Conservation (phyloP, 2,797 vertebrate species). For the Chloroceryle amazona region DNA sequence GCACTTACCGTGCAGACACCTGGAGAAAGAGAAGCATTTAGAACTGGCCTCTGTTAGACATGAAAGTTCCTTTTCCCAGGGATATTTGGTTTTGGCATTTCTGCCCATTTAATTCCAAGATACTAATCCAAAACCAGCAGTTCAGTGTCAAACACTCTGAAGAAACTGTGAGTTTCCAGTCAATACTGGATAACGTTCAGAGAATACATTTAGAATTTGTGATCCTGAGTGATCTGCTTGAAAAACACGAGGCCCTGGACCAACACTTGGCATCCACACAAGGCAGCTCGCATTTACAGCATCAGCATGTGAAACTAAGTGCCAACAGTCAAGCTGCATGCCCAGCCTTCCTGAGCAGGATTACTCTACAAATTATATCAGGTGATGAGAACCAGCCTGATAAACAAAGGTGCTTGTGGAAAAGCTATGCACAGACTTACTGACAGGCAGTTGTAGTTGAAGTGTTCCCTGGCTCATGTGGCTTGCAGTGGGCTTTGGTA, state of each 20-base stretch:
- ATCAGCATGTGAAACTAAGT: background rate
- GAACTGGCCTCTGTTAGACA: background rate
- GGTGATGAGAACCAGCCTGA: constrained; percentile 25
- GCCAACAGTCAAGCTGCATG: background rate
- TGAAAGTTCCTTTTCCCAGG: background rate
- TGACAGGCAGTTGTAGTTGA: background rate
- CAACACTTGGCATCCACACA: background rate
- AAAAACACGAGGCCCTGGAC: background rate
- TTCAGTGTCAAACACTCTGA: background rate
- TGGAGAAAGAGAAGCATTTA: constrained; percentile 65
- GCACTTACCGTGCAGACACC: constrained; percentile 91
- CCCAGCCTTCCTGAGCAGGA: constrained; percentile 7
- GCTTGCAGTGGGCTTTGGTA: background rate
- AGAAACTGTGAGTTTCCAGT: background rate
- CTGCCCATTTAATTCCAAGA: background rate
- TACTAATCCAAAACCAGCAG: background rate
- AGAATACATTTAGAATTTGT: background rate
- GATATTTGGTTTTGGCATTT: background rate
- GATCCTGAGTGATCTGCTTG: background rate
- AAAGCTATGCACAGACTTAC: background rate
- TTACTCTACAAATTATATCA: background rate
- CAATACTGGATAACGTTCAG: background rate
- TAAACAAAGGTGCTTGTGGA: constrained; percentile 1
- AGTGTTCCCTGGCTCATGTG: background rate
- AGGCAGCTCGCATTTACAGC: constrained; percentile 4